These are phyloP conservation scores for Thamnophis elegans DNA, from an alignment of 2,797 vertebrate species.

Conservation along the genomic window DNA sequence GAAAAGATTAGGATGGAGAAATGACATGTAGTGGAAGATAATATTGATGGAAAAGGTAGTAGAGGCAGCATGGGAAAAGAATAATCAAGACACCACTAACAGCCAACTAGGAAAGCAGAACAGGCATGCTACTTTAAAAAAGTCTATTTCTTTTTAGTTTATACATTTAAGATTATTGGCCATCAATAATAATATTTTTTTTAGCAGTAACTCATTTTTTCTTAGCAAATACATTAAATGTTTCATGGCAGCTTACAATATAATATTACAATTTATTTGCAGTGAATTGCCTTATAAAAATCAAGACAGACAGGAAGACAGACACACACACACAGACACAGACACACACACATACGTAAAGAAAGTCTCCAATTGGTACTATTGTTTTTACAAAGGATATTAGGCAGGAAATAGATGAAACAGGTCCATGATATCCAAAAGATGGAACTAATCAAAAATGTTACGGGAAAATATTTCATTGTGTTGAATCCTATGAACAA, in stretches of 20 bases:
- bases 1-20: neutral
- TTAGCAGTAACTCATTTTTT: neutral
- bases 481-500: slow-evolving; percentile 72
- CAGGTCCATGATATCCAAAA: slow-evolving; percentile 93
- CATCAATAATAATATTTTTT: neutral
- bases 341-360: neutral
- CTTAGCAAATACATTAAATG: neutral
- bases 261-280: neutral
- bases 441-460: slow-evolving; percentile 82
- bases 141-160: neutral
- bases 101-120: neutral
- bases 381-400: slow-evolving; percentile 84
- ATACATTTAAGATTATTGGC: neutral
- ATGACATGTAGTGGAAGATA: neutral
- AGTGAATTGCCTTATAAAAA: neutral
- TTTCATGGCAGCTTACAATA: neutral
- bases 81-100: neutral
- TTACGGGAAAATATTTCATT: slow-evolving; percentile 76
- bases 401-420: slow-evolving; percentile 86
- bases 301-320: neutral
- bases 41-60: neutral
- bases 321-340: neutral
- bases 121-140: neutral
- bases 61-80: neutral
- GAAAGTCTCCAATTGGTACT: neutral